These are phyloP conservation scores for Magallana gigas DNA, from an alignment of 1,140 invertebrate genomes.

Conservation along the genomic window DNA sequence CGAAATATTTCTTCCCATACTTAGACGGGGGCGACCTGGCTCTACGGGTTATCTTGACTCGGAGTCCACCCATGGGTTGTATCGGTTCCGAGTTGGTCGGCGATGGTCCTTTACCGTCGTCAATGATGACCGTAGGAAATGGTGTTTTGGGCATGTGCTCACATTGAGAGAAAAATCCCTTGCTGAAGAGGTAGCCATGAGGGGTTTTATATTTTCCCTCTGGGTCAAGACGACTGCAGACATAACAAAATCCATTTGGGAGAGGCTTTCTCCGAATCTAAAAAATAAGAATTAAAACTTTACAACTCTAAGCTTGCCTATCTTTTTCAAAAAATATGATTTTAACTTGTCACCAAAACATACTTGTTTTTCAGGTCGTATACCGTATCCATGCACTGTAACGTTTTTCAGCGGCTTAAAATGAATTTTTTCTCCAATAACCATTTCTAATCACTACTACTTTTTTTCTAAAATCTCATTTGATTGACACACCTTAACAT, in stretches of 20 bases:
- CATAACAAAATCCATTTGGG: slow-evolving; percentile 40
- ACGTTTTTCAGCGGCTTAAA: slow-evolving; percentile 21
- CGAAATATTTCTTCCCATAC: slow-evolving; percentile 49
- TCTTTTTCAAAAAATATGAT: neutral
- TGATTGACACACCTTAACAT: no score
- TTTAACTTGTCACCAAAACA: neutral
- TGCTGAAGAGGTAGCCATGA: slow-evolving; percentile 46
- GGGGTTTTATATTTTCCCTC: slow-evolving; percentile 44
- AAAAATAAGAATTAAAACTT: neutral
- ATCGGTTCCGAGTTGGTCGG: slow-evolving; percentile 30
- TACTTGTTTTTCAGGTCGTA: slow-evolving; percentile 24
- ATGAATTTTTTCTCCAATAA: slow-evolving; percentile 28
- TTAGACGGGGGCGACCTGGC: neutral
- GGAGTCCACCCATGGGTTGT: slow-evolving; percentile 36
- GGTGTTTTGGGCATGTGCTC: slow-evolving; percentile 43
- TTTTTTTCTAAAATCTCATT: no score
- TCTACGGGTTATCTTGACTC: slow-evolving; percentile 41
- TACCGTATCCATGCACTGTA: slow-evolving; percentile 17
- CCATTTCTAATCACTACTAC: neutral
- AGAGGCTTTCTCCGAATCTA: slow-evolving; percentile 50
- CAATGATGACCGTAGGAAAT: slow-evolving; percentile 45
- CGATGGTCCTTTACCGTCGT: neutral
- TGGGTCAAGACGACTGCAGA: slow-evolving; percentile 49
- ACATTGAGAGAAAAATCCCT: slow-evolving; percentile 49
- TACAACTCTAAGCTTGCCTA: neutral